Conservation (phyloP, 1,140 invertebrate species). For the Manduca sexta region DNA sequence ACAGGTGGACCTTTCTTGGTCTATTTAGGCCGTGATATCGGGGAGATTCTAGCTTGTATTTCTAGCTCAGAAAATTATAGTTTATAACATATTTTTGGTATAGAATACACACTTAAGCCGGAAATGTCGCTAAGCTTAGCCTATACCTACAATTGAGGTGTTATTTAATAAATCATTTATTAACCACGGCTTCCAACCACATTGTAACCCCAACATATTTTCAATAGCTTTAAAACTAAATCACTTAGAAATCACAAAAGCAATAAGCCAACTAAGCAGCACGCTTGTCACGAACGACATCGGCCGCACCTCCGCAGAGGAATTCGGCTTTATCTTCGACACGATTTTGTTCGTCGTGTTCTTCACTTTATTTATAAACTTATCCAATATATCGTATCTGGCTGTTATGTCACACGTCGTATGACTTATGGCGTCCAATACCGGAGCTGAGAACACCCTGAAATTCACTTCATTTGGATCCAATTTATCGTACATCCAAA, state of each 20-base stretch:
- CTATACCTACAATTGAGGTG: too few relatives aligned
- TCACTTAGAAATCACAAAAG: constrained; percentile 7
- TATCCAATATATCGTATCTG: constrained; percentile 70
- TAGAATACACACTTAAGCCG: too few relatives aligned
- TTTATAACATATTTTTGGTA: too few relatives aligned
- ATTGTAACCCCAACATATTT: too few relatives aligned
- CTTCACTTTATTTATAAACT: constrained; percentile 61
- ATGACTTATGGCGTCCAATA: constrained; percentile 78
- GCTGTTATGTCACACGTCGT: constrained; percentile 78
- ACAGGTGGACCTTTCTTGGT: too few relatives aligned
- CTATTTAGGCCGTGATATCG: too few relatives aligned
- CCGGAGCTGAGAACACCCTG: constrained; percentile 79
- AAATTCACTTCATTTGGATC: constrained; percentile 81
- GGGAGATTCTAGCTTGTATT: too few relatives aligned
- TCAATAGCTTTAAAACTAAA: neutral
- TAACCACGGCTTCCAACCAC: too few relatives aligned
- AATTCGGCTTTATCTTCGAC: constrained; percentile 38
- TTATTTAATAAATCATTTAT: too few relatives aligned
- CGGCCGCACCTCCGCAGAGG: constrained; percentile 11
- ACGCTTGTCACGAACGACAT: constrained; percentile 25
- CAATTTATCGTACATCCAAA: constrained; percentile 80
- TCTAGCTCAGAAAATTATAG: too few relatives aligned
- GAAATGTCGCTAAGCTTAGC: too few relatives aligned
- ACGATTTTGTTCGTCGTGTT: constrained; percentile 54
- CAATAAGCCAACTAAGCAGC: constrained; percentile 21